These are phyloP conservation scores for Sisyra nigra DNA, from an alignment of 2,888 invertebrate species.

Conservation along the genomic window DNA sequence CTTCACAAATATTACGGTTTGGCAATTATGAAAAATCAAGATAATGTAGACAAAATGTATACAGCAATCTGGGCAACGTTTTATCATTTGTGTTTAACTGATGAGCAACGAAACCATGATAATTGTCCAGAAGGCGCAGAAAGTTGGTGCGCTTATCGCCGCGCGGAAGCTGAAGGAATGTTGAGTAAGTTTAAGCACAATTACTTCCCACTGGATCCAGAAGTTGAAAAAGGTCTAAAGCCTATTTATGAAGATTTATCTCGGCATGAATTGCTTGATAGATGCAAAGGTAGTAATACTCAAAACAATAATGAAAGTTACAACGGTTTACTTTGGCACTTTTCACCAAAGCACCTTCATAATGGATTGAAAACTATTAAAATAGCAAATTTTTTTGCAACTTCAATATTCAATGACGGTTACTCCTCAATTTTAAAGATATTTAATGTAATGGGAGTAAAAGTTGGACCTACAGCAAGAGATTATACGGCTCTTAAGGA, in stretches of 20 bases:
- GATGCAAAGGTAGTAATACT: neutral
- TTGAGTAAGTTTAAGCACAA: neutral
- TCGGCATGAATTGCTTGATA: neutral
- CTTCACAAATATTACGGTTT: slow-evolving; percentile 19
- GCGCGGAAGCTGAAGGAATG: neutral
- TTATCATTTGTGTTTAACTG: slow-evolving; percentile 17
- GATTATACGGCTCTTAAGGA: too few species aligned
- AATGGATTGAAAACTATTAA: too few species aligned
- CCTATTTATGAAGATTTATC: slow-evolving; percentile 1
- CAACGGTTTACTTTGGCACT: too few species aligned
- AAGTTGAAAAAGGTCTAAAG: neutral
- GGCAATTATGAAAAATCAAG: slow-evolving; percentile 16
- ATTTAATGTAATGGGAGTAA: too few species aligned
- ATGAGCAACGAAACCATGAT: slow-evolving; percentile 18
- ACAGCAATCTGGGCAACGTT: slow-evolving; percentile 19
- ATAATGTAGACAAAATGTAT: slow-evolving; percentile 17
- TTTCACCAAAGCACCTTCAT: too few species aligned
- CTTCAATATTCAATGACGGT: too few species aligned
- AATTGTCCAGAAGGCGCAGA: slow-evolving; percentile 15
- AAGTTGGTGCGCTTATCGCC: slow-evolving; percentile 12
- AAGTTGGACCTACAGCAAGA: too few species aligned
- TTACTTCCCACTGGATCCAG: neutral
- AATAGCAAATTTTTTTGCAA: too few species aligned
- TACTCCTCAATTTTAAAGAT: too few species aligned
- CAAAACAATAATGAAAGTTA: neutral